A percentile compares a stretch with the other conserved stretches of the same genome.
Conservation (phyloP, 2,888 invertebrate genomes). For the Helleia helle region DNA sequence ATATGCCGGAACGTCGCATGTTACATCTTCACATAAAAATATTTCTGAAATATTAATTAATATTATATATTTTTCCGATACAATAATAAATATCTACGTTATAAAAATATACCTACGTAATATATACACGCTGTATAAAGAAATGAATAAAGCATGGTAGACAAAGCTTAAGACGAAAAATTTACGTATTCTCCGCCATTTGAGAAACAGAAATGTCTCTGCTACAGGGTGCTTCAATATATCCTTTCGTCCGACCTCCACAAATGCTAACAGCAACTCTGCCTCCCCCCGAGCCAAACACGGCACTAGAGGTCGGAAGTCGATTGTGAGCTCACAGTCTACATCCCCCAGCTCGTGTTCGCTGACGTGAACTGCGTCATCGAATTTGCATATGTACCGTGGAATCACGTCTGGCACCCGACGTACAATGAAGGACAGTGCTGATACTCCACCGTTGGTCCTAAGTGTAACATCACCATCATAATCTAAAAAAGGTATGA, state of each 20-base stretch:
- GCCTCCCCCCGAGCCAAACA: slow-evolving; percentile 78
- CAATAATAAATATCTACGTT: not conserved
- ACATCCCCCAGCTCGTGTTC: slow-evolving; percentile 91
- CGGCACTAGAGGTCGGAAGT: slow-evolving; percentile 77
- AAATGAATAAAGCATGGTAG: slow-evolving; percentile 84
- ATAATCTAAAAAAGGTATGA: slow-evolving; percentile 66
- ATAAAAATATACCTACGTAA: slow-evolving; percentile 65
- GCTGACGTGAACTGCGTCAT: slow-evolving; percentile 83
- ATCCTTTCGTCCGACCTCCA: slow-evolving; percentile 85
- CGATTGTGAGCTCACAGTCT: slow-evolving; percentile 83
- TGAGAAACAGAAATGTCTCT: slow-evolving; percentile 87
- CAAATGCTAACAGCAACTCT: slow-evolving; percentile 79
- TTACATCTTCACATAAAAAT: slow-evolving; percentile 60
- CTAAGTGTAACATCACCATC: slow-evolving; percentile 87
- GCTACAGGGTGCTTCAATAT: slow-evolving; percentile 88
- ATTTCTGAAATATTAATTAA: slow-evolving; percentile 52
- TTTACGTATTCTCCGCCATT: slow-evolving; percentile 87
- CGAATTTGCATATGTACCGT: slow-evolving; percentile 79
- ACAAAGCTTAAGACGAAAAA: slow-evolving; percentile 86
- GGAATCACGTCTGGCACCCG: slow-evolving; percentile 88
- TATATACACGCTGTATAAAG: slow-evolving; percentile 82
- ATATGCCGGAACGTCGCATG: slow-evolving; percentile 51
- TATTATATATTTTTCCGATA: not conserved
- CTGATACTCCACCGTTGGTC: slow-evolving; percentile 87
- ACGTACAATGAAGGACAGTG: slow-evolving; percentile 86